These are phyloP conservation scores for Spisula subtruncata DNA, from an alignment of 2,888 invertebrate genomes.

Conservation along the genomic window DNA sequence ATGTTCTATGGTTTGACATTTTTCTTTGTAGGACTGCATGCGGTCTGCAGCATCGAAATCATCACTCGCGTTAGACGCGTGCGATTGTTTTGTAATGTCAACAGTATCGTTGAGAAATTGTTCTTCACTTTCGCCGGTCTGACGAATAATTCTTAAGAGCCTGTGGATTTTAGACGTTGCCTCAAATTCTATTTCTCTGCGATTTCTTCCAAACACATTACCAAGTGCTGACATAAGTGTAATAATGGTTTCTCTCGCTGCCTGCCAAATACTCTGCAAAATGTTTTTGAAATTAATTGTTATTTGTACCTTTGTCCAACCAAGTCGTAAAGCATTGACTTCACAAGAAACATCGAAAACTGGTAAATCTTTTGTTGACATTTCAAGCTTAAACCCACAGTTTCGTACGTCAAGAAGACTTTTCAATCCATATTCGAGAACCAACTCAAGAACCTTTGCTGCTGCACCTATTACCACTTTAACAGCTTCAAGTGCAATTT, in stretches of 20 bases:
- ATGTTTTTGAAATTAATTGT: conserved; percentile 60
- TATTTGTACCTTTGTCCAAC: conserved; percentile 57
- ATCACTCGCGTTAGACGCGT: conserved; percentile 9
- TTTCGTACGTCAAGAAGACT: conserved; percentile 60
- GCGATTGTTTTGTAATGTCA: conserved; percentile 29
- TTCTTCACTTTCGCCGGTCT: conserved; percentile 27
- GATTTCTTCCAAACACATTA: conserved; percentile 42
- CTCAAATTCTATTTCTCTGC: conserved; percentile 51
- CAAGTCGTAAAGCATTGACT: conserved; percentile 61
- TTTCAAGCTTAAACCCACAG: conserved; percentile 63
- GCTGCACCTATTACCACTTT: conserved; percentile 63
- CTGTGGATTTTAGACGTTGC: conserved; percentile 31
- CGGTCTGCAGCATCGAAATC: conserved; percentile 37
- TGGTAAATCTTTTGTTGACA: conserved; percentile 55
- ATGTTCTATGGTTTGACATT: conserved; percentile 49
- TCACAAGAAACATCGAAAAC: conserved; percentile 66
- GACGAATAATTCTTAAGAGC: conserved; percentile 47
- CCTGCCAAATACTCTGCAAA: conserved; percentile 59
- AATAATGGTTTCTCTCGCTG: conserved; percentile 55
- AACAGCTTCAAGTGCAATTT: conserved; percentile 56
- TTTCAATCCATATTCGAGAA: conserved; percentile 60
- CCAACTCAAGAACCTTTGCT: conserved; percentile 57
- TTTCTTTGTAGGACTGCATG: conserved; percentile 38
- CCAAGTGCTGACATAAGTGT: conserved; percentile 31
- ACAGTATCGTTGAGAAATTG: conserved; percentile 37